Percentiles rank a stretch among this genome's conserved stretches.
These are phyloP conservation scores for Caenorhabditis sp. DNA, from an alignment of 2,888 invertebrate species.

Conservation along the genomic window DNA sequence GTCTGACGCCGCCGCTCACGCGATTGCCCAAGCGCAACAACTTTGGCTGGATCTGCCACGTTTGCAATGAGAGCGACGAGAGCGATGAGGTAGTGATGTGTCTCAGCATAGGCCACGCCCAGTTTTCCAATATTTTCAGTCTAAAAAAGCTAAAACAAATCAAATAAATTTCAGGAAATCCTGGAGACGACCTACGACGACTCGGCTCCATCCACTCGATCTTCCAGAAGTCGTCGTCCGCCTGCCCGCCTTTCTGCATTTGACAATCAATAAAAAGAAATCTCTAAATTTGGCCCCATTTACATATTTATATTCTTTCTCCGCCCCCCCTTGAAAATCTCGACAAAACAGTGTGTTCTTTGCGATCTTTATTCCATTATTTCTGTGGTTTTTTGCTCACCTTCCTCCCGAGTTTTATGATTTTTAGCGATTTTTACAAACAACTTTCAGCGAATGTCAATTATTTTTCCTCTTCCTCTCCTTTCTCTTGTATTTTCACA, in stretches of 20 bases:
- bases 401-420: background rate
- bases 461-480: constrained; percentile 1
- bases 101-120: too few relatives aligned
- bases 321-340: too few relatives aligned
- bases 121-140: too few relatives aligned
- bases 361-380: background rate
- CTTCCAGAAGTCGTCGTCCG: constrained; percentile 36
- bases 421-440: constrained; percentile 39
- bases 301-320: background rate
- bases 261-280: constrained; percentile 16
- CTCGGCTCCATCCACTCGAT: background rate
- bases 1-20: constrained; percentile 92
- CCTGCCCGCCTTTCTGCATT: constrained; percentile 30
- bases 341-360: too few relatives aligned
- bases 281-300: background rate
- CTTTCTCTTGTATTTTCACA: background rate
- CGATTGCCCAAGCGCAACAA: constrained; percentile 52
- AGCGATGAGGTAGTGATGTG: constrained; percentile 10
- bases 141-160: too few relatives aligned
- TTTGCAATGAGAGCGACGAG: constrained; percentile 54
- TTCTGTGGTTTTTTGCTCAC: background rate
- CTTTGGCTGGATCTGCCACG: constrained; percentile 56
- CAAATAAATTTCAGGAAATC: constrained; percentile 6
- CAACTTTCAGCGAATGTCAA: background rate
- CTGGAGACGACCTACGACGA: constrained; percentile 5